phyloP scores from a whole-genome alignment of 2,797 vertebrate genomes.

The Oreochromis mossambicus region DNA sequence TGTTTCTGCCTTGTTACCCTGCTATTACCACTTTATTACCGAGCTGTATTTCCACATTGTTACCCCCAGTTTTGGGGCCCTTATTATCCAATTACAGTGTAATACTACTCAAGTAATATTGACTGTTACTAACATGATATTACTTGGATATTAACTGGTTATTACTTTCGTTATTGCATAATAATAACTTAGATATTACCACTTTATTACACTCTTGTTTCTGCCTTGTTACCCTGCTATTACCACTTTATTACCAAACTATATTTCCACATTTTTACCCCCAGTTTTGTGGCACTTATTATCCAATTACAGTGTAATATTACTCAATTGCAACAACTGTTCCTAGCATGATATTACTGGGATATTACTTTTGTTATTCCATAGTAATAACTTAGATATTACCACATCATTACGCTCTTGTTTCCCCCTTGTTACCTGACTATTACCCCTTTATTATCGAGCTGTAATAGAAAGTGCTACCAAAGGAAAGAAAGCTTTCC shows the following conservation, averaged over 20 bases:
- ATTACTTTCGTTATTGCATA: not conserved
- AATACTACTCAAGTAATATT: not conserved
- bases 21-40: not conserved
- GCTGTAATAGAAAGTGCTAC: not conserved
- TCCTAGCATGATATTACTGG: not conserved
- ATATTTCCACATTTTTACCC: accelerated
- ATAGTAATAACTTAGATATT: not conserved
- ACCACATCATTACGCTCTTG: not conserved
- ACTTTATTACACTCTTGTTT: accelerated
- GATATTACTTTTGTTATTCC: not conserved
- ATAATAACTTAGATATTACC: not conserved
- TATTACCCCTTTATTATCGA: not conserved
- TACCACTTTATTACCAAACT: accelerated
- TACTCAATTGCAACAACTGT: not conserved
- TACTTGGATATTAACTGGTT: not conserved
- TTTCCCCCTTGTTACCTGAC: not conserved
- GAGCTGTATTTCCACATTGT: accelerated
- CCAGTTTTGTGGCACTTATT: accelerated
- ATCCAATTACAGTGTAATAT: not conserved
- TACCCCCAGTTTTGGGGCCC: accelerated
- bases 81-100: not conserved
- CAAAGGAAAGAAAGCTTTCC: not conserved
- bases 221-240: not conserved
- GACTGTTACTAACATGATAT: accelerated
- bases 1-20: not conserved